Conservation (phyloP, 2,888 invertebrate species). For the Agonopterix subpropinquella region DNA sequence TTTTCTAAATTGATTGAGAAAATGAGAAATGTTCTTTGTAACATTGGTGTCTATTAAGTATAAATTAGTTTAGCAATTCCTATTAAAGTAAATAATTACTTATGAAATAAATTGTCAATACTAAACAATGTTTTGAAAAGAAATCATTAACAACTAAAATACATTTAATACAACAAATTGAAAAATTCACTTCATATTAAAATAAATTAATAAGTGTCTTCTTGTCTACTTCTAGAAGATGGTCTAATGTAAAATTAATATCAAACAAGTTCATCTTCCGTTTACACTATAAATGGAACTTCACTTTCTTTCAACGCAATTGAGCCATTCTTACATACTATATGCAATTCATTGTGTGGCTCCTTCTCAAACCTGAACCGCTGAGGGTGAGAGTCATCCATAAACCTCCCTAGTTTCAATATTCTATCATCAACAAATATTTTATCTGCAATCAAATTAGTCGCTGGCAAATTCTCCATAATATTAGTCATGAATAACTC, state of each 20-base stretch:
- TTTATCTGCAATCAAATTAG: constrained; percentile 68
- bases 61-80: too few species aligned
- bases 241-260: too few species aligned
- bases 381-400: constrained; percentile 66
- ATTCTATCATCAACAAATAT: constrained; percentile 65
- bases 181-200: background rate
- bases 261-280: too few species aligned
- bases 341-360: constrained; percentile 57
- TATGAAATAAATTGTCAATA: too few species aligned
- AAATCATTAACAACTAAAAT: background rate
- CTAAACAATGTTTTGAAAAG: too few species aligned
- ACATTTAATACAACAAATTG: constrained; percentile 1
- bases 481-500: constrained; percentile 59
- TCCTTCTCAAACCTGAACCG: constrained; percentile 64
- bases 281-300: too few species aligned
- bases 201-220: constrained; percentile 1
- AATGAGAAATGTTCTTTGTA: too few species aligned
- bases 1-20: too few species aligned
- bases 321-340: constrained; percentile 71
- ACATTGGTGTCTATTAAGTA: too few species aligned
- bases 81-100: too few species aligned
- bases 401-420: constrained; percentile 58
- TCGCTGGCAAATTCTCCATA: constrained; percentile 58
- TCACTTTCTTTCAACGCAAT: constrained; percentile 56
- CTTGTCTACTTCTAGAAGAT: background rate